Conservation (phyloP, 2,888 invertebrate genomes). For the Drosophila rubida region DNA sequence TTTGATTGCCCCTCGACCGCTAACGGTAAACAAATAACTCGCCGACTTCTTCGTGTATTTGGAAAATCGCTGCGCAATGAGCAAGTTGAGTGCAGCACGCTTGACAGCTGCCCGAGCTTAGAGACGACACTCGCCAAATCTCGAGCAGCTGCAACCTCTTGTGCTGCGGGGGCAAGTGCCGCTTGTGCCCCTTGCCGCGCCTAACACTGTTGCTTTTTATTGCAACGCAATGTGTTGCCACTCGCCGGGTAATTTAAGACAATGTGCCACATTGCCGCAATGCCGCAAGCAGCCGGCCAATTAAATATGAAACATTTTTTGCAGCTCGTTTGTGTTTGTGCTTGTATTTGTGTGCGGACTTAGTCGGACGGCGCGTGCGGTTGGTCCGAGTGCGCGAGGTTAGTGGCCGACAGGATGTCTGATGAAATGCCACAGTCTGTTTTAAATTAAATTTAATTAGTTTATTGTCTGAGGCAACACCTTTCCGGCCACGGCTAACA, state of each 20-base stretch:
- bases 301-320: slow-evolving; percentile 55
- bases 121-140: slow-evolving; percentile 36
- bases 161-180: slow-evolving; percentile 8
- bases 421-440: slow-evolving; percentile 68
- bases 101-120: slow-evolving; percentile 60
- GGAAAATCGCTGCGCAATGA: neutral
- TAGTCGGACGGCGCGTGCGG: neutral
- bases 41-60: neutral
- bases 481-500: slow-evolving; percentile 52
- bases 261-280: slow-evolving; percentile 37
- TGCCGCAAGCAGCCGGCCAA: slow-evolving; percentile 55
- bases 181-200: neutral
- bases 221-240: slow-evolving; percentile 36
- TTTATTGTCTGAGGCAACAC: slow-evolving; percentile 72
- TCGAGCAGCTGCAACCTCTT: slow-evolving; percentile 27
- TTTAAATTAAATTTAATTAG: slow-evolving; percentile 81
- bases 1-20: slow-evolving; percentile 65
- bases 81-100: slow-evolving; percentile 17
- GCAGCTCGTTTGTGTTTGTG: slow-evolving; percentile 1
- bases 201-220: slow-evolving; percentile 57
- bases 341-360: slow-evolving; percentile 6
- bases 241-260: slow-evolving; percentile 55
- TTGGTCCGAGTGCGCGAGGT: slow-evolving; percentile 1
- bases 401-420: slow-evolving; percentile 43
- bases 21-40: slow-evolving; percentile 67